phyloP scores from a whole-genome alignment of 2,797 vertebrate species.

The Sciurus carolinensis region DNA sequence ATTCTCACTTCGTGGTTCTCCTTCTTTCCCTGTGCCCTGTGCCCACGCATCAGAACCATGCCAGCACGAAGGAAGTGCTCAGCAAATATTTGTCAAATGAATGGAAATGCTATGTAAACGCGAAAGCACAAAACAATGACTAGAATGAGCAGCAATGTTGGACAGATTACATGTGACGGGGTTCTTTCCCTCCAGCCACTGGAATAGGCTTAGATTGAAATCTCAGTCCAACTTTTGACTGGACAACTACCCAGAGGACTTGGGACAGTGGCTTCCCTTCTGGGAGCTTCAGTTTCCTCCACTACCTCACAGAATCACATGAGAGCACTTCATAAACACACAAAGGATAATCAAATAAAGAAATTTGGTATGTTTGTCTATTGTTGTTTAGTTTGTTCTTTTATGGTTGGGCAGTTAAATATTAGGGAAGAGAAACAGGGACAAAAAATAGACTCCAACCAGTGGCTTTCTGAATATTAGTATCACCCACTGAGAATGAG shows the following conservation, averaged over 20 bases:
- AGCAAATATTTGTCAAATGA: not conserved
- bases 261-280: not conserved
- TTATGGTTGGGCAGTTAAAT: no score
- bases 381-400: not conserved
- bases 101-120: not conserved
- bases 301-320: not conserved
- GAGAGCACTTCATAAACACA: not conserved
- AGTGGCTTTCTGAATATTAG: not conserved
- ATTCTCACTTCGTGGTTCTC: not conserved
- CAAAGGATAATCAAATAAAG: not conserved
- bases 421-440: not conserved
- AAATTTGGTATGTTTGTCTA: not conserved
- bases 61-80: not conserved
- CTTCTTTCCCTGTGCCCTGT: no score
- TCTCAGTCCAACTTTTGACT: not conserved
- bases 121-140: not conserved
- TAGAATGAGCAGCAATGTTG: not conserved
- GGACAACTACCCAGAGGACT: no score
- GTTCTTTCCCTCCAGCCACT: not conserved
- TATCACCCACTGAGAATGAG: not conserved
- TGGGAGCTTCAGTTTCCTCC: not conserved
- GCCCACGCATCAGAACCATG: not conserved
- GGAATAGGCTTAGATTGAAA: not conserved
- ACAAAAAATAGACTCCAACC: not conserved
- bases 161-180: rapidly evolving